Evolutionary conservation across 2,888 invertebrate genomes (phyloP), one percentile per base, ranked within the genome.

Genomic region (Synanthedon tipuliformis): DNA sequence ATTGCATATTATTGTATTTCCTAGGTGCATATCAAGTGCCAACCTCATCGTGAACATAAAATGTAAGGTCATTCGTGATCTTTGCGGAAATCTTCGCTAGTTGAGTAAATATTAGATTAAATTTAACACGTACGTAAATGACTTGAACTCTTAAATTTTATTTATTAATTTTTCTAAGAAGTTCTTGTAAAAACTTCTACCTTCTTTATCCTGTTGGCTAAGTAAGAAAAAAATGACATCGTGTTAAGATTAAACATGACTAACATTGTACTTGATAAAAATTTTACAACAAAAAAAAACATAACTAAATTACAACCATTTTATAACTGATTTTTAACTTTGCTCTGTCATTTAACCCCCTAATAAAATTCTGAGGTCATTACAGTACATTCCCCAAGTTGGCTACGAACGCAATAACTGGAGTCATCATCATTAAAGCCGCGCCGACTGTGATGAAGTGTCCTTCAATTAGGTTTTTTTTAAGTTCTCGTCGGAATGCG

Each of bases 391-490:
- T 81, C 80, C 72, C 74, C 56, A 34, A 71, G 69, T 66, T 77
- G 71, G 72, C 73, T 62, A 63, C 63, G 61, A 54, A 58, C 70
- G 68, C 72, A 77, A 72, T 73, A 64, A 69, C 63, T 56, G 60
- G 55, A 69, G 69, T 75, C 75, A 82, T 82, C 75, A 81, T 74
- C 78, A 78, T 81, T 75, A 77, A 69, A 66, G 63, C 56, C 57
- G 61, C 64, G 63, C 60, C 62, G 51, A 57, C 63, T 61, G 8
- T 34, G 34, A 34, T 34, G 34, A 34, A 34, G 62, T 64, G 61
- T 65, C 66, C 63, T 66, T 71, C 64, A 66, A 62, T 66, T 65
- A 63, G 52, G 16, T 64, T 71, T 72, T 74, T 73, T 13, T 45
- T 15, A 45, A 45, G 15, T 45, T 45, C 15, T 13, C 13, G 15